Evolutionary conservation across 2,888 invertebrate species (phyloP).

Genomic region (Myathropa florea): DNA sequence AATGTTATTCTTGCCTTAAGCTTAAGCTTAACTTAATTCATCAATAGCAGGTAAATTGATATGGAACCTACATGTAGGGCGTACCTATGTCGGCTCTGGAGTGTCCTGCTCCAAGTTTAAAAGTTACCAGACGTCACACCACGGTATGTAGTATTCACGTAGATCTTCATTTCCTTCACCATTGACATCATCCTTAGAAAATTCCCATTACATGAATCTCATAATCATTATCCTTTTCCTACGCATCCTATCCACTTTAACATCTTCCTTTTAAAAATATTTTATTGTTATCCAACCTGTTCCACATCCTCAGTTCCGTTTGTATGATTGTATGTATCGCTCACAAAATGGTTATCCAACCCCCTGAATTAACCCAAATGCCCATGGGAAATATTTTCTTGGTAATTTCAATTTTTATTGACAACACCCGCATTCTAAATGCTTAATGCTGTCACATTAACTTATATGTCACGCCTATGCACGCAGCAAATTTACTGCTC

Average conservation of each 20-base stretch:
- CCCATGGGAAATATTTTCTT: neutral
- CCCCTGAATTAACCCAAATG: neutral
- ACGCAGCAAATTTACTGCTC: neutral
- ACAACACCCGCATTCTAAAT: neutral
- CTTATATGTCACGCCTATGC: neutral
- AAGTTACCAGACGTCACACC: too few relatives aligned
- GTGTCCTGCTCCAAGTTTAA: too few relatives aligned
- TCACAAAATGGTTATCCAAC: neutral
- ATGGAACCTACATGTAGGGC: too few relatives aligned
- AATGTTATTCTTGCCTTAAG: too few relatives aligned
- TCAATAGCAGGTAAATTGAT: too few relatives aligned
- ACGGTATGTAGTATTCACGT: too few relatives aligned
- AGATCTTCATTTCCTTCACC: too few relatives aligned
- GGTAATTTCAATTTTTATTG: conserved; percentile 12
- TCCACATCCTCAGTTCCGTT: neutral
- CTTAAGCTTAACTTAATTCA: too few relatives aligned
- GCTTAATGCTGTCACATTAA: conserved; percentile 7
- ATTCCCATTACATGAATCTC: neutral
- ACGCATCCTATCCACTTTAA: neutral
- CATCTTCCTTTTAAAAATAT: neutral
- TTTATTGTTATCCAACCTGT: neutral
- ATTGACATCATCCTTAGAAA: neutral
- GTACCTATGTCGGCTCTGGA: too few relatives aligned
- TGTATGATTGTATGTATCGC: neutral
- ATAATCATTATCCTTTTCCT: neutral